These are phyloP conservation scores for Dione juno DNA, from an alignment of 2,888 invertebrate genomes.

Conservation along the genomic window DNA sequence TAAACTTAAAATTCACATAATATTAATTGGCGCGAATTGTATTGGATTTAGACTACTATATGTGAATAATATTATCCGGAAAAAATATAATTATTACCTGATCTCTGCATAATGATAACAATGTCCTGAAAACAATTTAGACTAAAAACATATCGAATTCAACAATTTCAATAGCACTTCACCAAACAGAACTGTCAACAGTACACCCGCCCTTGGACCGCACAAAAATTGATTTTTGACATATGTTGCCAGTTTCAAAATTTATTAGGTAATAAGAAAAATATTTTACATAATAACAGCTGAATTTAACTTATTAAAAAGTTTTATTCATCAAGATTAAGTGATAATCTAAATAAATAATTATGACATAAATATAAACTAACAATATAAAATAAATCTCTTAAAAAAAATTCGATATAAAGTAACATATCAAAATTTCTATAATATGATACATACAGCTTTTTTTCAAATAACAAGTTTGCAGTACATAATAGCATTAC, in stretches of 20 bases:
- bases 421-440: too few species aligned
- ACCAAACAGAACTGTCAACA: slow-evolving; percentile 71
- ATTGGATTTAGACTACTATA: neutral
- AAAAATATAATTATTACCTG: slow-evolving; percentile 60
- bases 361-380: too few species aligned
- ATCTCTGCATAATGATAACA: slow-evolving; percentile 76
- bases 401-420: too few species aligned
- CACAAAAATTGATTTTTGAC: slow-evolving; percentile 75
- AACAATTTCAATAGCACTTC: slow-evolving; percentile 64
- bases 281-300: too few species aligned
- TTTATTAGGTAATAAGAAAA: neutral
- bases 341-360: too few species aligned
- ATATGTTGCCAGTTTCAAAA: slow-evolving; percentile 57
- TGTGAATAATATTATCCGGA: neutral
- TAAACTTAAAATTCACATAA: slow-evolving; percentile 21
- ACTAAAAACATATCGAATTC: slow-evolving; percentile 74
- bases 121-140: slow-evolving; percentile 62
- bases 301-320: too few species aligned
- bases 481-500: too few species aligned
- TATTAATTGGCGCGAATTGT: slow-evolving; percentile 39
- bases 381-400: too few species aligned
- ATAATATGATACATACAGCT: too few species aligned
- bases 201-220: slow-evolving; percentile 74
- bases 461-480: too few species aligned
- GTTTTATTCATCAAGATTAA: too few species aligned